These are phyloP conservation scores for Silurus meridionalis DNA, from an alignment of 2,113 vertebrate genomes.

Conservation along the genomic window DNA sequence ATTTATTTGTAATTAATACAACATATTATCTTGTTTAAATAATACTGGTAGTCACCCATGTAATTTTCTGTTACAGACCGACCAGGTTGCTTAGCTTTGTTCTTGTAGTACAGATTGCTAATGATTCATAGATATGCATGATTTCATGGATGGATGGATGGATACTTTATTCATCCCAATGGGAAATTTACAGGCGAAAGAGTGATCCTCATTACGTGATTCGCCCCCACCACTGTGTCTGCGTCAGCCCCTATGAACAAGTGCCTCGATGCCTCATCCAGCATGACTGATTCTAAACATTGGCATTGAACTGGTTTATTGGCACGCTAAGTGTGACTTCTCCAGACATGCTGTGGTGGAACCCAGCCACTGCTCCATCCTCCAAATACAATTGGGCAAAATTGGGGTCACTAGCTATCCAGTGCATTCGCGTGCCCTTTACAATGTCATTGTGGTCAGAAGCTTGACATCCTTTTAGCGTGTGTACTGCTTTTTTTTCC, in stretches of 20 bases:
- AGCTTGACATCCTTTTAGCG: constrained; percentile 16
- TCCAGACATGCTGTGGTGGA: background rate
- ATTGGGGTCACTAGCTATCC: constrained; percentile 12
- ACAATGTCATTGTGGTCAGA: constrained; percentile 5
- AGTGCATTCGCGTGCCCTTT: background rate
- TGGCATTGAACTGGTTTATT: background rate
- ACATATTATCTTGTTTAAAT: no score
- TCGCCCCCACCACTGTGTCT: background rate
- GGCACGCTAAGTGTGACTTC: background rate
- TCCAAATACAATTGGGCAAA: background rate
- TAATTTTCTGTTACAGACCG: no score
- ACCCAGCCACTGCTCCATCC: background rate
- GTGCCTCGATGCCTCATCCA: background rate
- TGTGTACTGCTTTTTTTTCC: background rate
- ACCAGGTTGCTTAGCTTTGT: no score
- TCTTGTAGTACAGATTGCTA: background rate
- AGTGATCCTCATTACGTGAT: background rate
- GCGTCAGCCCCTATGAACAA: background rate
- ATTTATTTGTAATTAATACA: no score
- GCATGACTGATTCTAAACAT: background rate
- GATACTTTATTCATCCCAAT: no score
- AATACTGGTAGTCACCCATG: no score
- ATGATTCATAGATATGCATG: no score
- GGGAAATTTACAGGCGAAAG: background rate
- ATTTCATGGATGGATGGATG: no score